A percentile compares a stretch with the other conserved stretches of the same genome.
Evolutionary conservation across 2,113 vertebrate genomes (phyloP).

Genomic region (Oryctolagus cuniculus): mOryCun1.1 NC_091445.1:52354001-52354500

Average conservation of each 20-base stretch:
- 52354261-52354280: not conserved
- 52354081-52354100: not conserved
- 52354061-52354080: not conserved
- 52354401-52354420: not conserved
- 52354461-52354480: not conserved
- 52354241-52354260: not conserved
- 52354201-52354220: not conserved
- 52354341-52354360: not conserved
- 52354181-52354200: not conserved
- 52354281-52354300: too few species aligned
- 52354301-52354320: not conserved
- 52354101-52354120: not conserved
- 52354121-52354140: not conserved
- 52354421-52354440: not conserved
- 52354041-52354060: not conserved
- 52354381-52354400: not conserved
- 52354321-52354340: not conserved
- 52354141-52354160: not conserved
- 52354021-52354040: not conserved
- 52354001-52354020: not conserved
- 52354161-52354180: not conserved
- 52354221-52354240: not conserved
- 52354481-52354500: not conserved
- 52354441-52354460: not conserved
- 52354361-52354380: not conserved